phyloP scores from a whole-genome alignment of 2,113 vertebrate species.

The Etheostoma cragini region DNA sequence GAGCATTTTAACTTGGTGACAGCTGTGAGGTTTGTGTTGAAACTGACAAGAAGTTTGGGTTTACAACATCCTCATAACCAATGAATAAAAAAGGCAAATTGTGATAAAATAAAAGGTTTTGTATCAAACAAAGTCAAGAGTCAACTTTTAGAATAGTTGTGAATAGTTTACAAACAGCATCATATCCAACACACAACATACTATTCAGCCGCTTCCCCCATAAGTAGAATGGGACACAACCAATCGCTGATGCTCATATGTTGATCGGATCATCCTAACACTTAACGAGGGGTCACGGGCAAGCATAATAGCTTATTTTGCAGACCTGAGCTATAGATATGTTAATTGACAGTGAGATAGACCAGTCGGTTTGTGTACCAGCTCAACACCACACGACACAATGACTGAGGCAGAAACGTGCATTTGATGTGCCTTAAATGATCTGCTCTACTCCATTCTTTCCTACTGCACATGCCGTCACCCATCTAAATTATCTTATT shows the following conservation, averaged over 20 bases:
- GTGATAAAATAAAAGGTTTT: too few species aligned
- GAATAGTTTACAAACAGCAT: not conserved
- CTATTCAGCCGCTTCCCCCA: too few species aligned
- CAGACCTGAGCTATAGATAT: not conserved
- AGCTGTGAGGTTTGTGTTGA: not conserved
- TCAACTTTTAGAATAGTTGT: not conserved
- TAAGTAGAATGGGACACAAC: too few species aligned
- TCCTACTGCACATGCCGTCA: not conserved
- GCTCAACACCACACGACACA: too few species aligned
- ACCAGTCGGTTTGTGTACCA: too few species aligned
- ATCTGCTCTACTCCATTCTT: not conserved
- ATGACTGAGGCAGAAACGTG: not conserved
- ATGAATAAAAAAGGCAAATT: not conserved
- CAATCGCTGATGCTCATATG: too few species aligned
- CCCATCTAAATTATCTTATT: not conserved
- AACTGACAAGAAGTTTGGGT: not conserved
- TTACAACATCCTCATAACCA: not conserved
- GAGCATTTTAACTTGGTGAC: too few species aligned
- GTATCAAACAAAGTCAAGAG: not conserved
- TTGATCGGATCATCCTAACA: not conserved
- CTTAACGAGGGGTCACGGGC: too few species aligned
- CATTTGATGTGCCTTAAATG: not conserved
- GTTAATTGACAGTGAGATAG: not conserved
- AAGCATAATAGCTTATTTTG: not conserved
- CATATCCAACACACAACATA: not conserved